These are phyloP conservation scores for Brachionus manjavacas DNA, from an alignment of 1,140 invertebrate genomes.

Conservation along the genomic window DNA sequence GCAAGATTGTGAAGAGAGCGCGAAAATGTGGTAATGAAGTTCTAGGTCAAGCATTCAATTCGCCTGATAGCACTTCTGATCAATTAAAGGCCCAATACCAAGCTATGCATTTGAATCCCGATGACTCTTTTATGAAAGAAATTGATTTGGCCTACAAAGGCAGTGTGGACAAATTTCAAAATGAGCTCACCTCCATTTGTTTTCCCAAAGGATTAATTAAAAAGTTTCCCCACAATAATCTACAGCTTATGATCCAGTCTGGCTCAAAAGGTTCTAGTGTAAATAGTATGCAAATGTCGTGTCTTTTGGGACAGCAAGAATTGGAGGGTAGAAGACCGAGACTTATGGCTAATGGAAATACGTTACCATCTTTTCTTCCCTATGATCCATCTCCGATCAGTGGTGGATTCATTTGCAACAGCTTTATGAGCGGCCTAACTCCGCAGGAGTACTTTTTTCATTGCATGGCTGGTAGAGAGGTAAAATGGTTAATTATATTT, in stretches of 20 bases:
- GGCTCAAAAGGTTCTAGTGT: conserved; percentile 90
- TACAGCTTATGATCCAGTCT: conserved; percentile 94
- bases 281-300: conserved; percentile 95
- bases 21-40: conserved; percentile 60
- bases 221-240: conserved; percentile 86
- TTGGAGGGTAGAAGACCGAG: conserved; percentile 94
- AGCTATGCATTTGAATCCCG: conserved; percentile 65
- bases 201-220: conserved; percentile 73
- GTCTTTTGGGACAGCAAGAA: conserved; percentile 92
- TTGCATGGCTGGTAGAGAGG: conserved; percentile 97
- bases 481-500: not conserved
- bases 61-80: conserved; percentile 61
- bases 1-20: conserved; percentile 66
- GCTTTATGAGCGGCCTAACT: conserved; percentile 93
- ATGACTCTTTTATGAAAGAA: conserved; percentile 71
- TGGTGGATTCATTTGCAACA: conserved; percentile 88
- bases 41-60: conserved; percentile 65
- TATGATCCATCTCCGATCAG: conserved; percentile 85
- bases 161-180: conserved; percentile 74
- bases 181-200: conserved; percentile 81
- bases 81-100: conserved; percentile 63
- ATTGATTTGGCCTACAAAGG: conserved; percentile 82
- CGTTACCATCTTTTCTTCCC: conserved; percentile 82
- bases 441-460: conserved; percentile 99
- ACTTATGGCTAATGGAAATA: conserved; percentile 83